phyloP scores from a whole-genome alignment of 1,140 invertebrate species.

The Zelostemma sp. region DNA sequence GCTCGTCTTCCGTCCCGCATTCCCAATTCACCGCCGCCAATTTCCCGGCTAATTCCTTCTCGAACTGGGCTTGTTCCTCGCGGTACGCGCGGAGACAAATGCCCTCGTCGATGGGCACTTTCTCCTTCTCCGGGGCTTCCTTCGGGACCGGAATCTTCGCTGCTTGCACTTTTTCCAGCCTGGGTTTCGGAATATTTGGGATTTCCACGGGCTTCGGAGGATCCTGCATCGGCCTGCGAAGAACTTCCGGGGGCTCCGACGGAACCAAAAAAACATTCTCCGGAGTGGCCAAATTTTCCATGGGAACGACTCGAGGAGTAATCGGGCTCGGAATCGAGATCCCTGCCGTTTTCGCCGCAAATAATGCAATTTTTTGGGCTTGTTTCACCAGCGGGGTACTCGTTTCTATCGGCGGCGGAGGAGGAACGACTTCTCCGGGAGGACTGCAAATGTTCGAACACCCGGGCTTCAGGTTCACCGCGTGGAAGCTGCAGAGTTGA shows the following conservation, averaged over 20 bases:
- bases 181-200: slow-evolving; percentile 32
- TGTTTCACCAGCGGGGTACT: slow-evolving; percentile 57
- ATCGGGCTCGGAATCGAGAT: too few relatives aligned
- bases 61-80: slow-evolving; percentile 68
- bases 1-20: slow-evolving; percentile 69
- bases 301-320: too few relatives aligned
- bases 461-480: slow-evolving; percentile 69
- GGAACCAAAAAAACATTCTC: too few relatives aligned
- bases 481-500: slow-evolving; percentile 73
- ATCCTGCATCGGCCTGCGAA: too few relatives aligned
- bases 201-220: slow-evolving; percentile 3
- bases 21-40: slow-evolving; percentile 49
- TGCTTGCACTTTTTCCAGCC: slow-evolving; percentile 20
- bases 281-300: slow-evolving; percentile 11
- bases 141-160: background rate
- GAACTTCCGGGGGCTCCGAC: too few relatives aligned
- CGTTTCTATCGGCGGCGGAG: slow-evolving; percentile 38
- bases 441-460: slow-evolving; percentile 65
- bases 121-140: slow-evolving; percentile 19
- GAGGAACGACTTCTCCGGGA: slow-evolving; percentile 56
- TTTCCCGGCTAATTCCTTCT: slow-evolving; percentile 67
- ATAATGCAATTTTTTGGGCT: too few relatives aligned
- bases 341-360: too few relatives aligned
- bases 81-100: slow-evolving; percentile 56
- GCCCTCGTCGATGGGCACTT: slow-evolving; percentile 42